Base-by-base conservation (phyloP, 2,888 invertebrate species). In the Mellilla xanthometata region DNA sequence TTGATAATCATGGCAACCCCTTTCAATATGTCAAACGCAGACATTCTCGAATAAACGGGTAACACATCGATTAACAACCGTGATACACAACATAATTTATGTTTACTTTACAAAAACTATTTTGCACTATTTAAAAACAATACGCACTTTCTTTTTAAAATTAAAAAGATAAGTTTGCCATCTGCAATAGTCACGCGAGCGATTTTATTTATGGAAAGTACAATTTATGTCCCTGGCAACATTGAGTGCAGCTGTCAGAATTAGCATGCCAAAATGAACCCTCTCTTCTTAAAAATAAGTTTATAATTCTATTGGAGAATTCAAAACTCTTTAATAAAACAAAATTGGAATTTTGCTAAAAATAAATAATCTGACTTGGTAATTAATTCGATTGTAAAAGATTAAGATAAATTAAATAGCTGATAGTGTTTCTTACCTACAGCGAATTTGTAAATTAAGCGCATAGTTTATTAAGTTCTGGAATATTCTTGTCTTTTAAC, bases 181-280 rank as follows among this genome's bases (percentile, higher is more conserved):
- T 63, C 70, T 70, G 70, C 67, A 46, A 10, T 11, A 51, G 65
- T 67, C 70, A 70, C 68, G 70, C 70, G 52, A 68, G 26, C 43
- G n/a, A n/a, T 22, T 51, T 45, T 49, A 57, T 68, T 64, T 62
- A 67, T 63, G 60, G 52, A 46, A 59, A 54, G 52, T 52, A 42
- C 52, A 49, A 51, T 48, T 49, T 55, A 54, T 45, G 42, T 50
- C 34, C 48, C 50, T 50, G 55, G 55, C 43, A 52, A 57, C 58
- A 60, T 41, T 30, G 24, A 38, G 43, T n/a, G 44, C 58, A 58
- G 53, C 55, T 58, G 58, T 55, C 49, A 49, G 39, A 52, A 45
- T 50, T 53, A 38, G 19, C 54, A 49, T 43, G 48, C 45, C 46
- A 52, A 36, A 43, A 19, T 49, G 15, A 47, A 36, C 39, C 26